Base-by-base conservation (phyloP, 2,888 invertebrate species). In the Lomographa bimaculata region DNA sequence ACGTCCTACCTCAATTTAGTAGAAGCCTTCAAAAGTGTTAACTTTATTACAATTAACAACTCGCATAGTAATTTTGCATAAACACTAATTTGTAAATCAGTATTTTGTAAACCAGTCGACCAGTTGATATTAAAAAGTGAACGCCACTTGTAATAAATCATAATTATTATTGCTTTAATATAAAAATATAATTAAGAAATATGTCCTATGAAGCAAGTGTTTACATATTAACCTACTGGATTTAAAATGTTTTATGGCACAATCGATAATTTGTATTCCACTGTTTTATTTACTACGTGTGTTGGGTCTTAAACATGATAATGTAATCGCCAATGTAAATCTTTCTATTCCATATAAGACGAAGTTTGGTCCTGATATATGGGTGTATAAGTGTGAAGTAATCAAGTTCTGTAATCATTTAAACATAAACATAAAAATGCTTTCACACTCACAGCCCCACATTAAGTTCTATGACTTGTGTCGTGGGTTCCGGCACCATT, bases 241-340 rank as follows among this genome's bases (percentile, higher is more conserved):
- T 18, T 23, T 27, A 28, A 34, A 41, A 38, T 37, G 32, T 29
- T 45, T 46, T 40, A 55, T 67, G 62, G 54, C 63, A 60, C 48
- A 68, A 61, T 55, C 46, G 54, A 61, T n/a, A n/a, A n/a, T 68
- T 67, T 37, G 55, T 57, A 72, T 68, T 68, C 72, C 57, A 59
- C 59, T 42, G 54, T 48, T 54, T 46, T 30, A 39, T 63, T 59
- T 60, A 53, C 48, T 39, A 51, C 67, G 64, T 63, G 64, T 44
- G 18, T 3, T 17, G 68, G 18, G n/a, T 63, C 42, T 65, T 63
- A 54, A 58, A 60, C 50, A 34, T 54, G 56, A 68, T 68, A 3
- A 14, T 63, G 65, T 71, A 76, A 75, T 71, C 73, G 60, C 50
- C 49, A 54, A 61, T 61, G 60, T 60, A 61, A 60, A 64, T 69